Evolutionary conservation across 2,797 vertebrate species (phyloP), one percentile per base, ranked within the genome.

Genomic region (Sebastes taczanowskii): DNA sequence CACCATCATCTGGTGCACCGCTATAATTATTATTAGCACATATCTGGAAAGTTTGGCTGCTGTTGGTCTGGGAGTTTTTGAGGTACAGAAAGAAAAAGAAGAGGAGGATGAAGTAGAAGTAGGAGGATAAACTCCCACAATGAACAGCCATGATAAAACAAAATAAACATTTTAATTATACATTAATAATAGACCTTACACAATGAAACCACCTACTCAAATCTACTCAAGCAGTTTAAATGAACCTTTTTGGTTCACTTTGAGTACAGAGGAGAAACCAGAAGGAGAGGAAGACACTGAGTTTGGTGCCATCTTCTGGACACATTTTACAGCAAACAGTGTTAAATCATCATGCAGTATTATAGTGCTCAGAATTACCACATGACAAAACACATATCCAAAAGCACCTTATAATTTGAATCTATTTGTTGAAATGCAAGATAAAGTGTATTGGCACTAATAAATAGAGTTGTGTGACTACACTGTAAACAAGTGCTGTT

Each of bases 301-400:
- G 71, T 83, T 82, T 88, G 87, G 83, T 74, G 86, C 88, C 90
- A 86, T 83, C 90, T 87, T 23, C 83, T 90, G 90, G 88, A 92
- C 10, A 27, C 22, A 32, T 29, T 65, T 63, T 30, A 23, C 60
- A 67, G 29, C 53, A 38, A 64, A 38, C n/a, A 5, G 6, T 63
- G 30, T 32, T 35, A 14, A 22, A 35, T 32, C 10, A 7, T n/a
- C 14, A 38, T 38, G 7, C 59, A 23, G 61, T 14, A 38, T 22
- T 23, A 35, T 10, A 61, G 11, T 63, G n/a, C 34, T 5, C 61
- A 23, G 34, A 35, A 38, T 38, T 23, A 22, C 9, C 32, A 38
- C 34, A 23, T 46, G 42, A 46, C 1, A 46, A 46, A 38, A 38
- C 13, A 14, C 18, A 34, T 11, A n/a, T 7, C 7, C 29, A 56